A percentile compares a stretch with the other conserved stretches of the same genome.
Evolutionary conservation across 1,140 invertebrate species (phyloP).

Genomic region (Brachionus angularis): DNA sequence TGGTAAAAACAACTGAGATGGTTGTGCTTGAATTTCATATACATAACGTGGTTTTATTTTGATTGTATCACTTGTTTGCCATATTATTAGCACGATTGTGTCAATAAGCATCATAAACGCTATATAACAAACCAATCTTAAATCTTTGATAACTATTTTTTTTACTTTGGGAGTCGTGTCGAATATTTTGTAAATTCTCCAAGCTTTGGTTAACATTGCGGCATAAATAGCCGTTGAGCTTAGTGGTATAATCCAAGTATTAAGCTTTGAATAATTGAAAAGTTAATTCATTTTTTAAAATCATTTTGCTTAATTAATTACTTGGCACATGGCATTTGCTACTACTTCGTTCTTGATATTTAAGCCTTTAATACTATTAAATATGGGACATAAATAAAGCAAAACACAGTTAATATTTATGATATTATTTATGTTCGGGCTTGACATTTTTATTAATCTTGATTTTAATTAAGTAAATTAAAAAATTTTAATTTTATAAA

Average conservation of each 20-base stretch:
- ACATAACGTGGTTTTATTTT: conserved; percentile 44
- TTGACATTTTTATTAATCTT: conserved; percentile 51
- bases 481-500: conserved; percentile 47
- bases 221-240: conserved; percentile 47
- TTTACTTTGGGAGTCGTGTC: conserved; percentile 46
- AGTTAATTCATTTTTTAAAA: background rate
- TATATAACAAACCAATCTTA: conserved; percentile 47
- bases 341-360: conserved; percentile 42
- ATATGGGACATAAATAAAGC: conserved; percentile 46
- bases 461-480: conserved; percentile 25
- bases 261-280: conserved; percentile 45
- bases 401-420: conserved; percentile 48
- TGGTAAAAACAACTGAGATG: conserved; percentile 5
- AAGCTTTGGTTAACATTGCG: conserved; percentile 49
- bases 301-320: conserved; percentile 43
- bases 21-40: background rate
- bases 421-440: conserved; percentile 49
- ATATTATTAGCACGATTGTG: conserved; percentile 45
- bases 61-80: conserved; percentile 48
- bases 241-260: conserved; percentile 46
- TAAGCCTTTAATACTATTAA: conserved; percentile 48
- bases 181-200: conserved; percentile 50
- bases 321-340: conserved; percentile 48
- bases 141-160: conserved; percentile 48
- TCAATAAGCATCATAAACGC: conserved; percentile 47